Evolutionary conservation across 1,140 invertebrate genomes (phyloP).

Genomic region (Pararge aegeria): DNA sequence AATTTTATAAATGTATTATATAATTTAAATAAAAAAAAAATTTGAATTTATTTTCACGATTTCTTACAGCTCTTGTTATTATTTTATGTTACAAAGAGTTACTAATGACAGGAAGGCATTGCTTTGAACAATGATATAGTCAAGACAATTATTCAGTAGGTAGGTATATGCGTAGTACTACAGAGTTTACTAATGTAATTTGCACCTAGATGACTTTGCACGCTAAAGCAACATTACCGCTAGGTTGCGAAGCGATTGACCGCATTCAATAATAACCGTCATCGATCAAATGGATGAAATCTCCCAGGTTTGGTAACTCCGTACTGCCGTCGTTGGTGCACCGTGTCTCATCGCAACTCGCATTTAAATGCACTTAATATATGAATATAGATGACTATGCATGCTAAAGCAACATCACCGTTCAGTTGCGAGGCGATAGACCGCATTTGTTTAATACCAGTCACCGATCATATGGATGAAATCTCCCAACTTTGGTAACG

Average conservation of each 20-base stretch:
- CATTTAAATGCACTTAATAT: neutral
- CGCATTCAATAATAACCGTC: slow-evolving; percentile 26
- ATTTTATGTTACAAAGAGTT: no score
- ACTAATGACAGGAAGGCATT: no score
- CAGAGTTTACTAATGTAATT: no score
- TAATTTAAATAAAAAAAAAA: no score
- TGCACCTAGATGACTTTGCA: slow-evolving; percentile 2
- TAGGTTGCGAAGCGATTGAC: slow-evolving; percentile 14
- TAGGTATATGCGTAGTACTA: no score
- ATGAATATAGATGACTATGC: neutral
- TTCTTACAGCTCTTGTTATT: no score
- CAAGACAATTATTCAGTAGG: no score
- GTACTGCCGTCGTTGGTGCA: slow-evolving; percentile 4
- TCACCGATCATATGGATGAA: slow-evolving; percentile 28
- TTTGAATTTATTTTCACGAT: no score
- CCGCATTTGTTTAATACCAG: slow-evolving; percentile 27
- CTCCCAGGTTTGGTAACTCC: slow-evolving; percentile 14
- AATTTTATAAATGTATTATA: no score
- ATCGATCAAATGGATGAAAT: slow-evolving; percentile 28
- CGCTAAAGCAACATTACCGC: slow-evolving; percentile 14
- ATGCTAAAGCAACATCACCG: slow-evolving; percentile 17
- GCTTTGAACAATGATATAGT: no score
- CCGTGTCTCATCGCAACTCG: slow-evolving; percentile 11
- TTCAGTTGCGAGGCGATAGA: slow-evolving; percentile 15
- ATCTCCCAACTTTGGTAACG: slow-evolving; percentile 15